Base-by-base conservation (phyloP, 2,113 vertebrate genomes). In the Myxocyprinus asiaticus region DNA sequence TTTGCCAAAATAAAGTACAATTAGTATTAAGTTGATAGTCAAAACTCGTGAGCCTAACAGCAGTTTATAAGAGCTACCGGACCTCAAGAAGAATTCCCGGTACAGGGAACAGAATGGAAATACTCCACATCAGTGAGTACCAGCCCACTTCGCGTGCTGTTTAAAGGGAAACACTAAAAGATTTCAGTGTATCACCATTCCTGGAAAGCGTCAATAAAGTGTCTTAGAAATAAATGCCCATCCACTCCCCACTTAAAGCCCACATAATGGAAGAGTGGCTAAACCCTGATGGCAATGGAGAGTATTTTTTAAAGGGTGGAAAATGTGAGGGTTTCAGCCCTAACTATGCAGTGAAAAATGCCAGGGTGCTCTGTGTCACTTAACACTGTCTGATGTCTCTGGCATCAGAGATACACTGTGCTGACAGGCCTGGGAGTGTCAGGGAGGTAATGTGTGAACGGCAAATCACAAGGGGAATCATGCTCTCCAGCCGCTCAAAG, bases 291-390 rank as follows among this genome's bases (percentile, higher is more conserved):
- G 86, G 88, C 88, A 90, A 86, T 53, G 79, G 77, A 87, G 83
- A 86, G 85, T 89, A 83, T 80, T 55, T 81, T 89, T 91, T 87
- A 89, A 68, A 67, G 79, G 83, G 79, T 88, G 89, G 89, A 91
- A 92, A 92, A 90, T 88, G 83, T 91, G 88, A 92, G 86, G 58
- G 53, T 84, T 89, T 88, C 86, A 87, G 87, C 82, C 85, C 87
- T 82, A 83, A 84, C 51, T 88, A 84, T 81, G 86, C 48, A 63
- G 22, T 10, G 47, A 74, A 44, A 15, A 70, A 64, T 17, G 63
- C n/a, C 65, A 65, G 48, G 64, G 22, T 33, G 22, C 22, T 3
- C 22, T 33, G 84, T 85, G 88, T 90, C 87, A 86, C 84, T 90
- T 89, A 89, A 88, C 83, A 4, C 82, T 80, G 79, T 45, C 81